A percentile compares a stretch with the other conserved stretches of the same genome.
Evolutionary conservation across 2,888 invertebrate species (phyloP).

Genomic region (Sminthurides aquaticus): DNA sequence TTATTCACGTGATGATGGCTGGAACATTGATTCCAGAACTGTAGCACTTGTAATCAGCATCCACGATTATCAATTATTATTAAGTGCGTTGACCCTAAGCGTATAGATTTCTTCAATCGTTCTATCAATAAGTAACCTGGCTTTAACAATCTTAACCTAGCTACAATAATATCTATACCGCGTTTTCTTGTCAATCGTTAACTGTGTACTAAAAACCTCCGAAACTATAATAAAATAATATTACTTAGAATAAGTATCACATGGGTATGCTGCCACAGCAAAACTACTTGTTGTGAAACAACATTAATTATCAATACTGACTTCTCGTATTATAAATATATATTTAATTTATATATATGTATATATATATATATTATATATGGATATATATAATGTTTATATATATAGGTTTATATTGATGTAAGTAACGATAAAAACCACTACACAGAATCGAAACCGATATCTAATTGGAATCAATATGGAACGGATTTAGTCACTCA

Average conservation of each 20-base stretch:
- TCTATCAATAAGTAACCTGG: neutral
- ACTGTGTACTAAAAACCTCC: too few relatives aligned
- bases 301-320: slow-evolving; percentile 41
- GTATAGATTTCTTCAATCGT: neutral
- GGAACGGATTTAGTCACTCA: slow-evolving; percentile 5
- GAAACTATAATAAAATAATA: neutral
- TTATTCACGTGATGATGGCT: too few relatives aligned
- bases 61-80: too few relatives aligned
- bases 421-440: neutral
- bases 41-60: too few relatives aligned
- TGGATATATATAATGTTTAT: neutral
- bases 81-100: neutral
- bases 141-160: neutral
- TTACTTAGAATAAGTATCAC: slow-evolving; percentile 34
- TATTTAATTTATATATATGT: too few relatives aligned
- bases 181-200: too few relatives aligned
- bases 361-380: neutral
- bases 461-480: neutral
- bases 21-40: too few relatives aligned
- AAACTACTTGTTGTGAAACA: slow-evolving; percentile 26
- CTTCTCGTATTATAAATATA: slow-evolving; percentile 20
- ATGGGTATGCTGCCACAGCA: slow-evolving; percentile 35
- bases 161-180: too few relatives aligned
- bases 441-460: neutral
- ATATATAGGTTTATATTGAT: neutral